A percentile compares a stretch with the other conserved stretches of the same genome.
phyloP scores from a whole-genome alignment of 2,888 invertebrate species.

The Caenorhabditis sp. region DNA sequence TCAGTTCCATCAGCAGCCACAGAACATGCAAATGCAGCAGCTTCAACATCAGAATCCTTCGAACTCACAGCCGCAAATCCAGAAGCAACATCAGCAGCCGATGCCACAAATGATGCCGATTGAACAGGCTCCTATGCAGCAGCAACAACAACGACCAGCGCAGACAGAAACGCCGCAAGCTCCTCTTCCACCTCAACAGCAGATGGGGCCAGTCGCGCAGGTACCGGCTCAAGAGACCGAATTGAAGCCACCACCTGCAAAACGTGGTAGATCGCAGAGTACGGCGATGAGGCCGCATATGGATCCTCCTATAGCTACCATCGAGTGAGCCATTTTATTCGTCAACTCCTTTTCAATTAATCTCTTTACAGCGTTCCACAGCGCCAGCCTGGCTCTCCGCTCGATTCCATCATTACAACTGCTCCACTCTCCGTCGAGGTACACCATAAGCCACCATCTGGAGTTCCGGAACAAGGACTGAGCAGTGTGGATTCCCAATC shows the following conservation, averaged over 20 bases:
- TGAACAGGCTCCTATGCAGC: neutral
- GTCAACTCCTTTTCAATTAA: too few species aligned
- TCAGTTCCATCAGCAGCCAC: too few species aligned
- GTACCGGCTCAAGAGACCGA: neutral
- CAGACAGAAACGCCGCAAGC: neutral
- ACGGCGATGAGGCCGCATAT: neutral
- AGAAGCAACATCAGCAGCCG: neutral
- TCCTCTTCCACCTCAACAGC: too few species aligned
- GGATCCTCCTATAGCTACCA: neutral
- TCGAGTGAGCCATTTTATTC: too few species aligned
- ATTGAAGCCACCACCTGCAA: neutral
- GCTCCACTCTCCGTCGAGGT: constrained; percentile 45
- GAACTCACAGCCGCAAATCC: neutral
- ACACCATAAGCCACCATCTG: neutral
- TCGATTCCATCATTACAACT: constrained; percentile 61
- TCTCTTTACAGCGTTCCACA: neutral
- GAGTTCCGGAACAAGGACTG: neutral
- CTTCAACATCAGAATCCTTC: too few species aligned
- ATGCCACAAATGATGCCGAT: neutral
- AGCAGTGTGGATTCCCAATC: constrained; percentile 11
- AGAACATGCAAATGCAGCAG: too few species aligned
- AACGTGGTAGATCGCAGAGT: constrained; percentile 5
- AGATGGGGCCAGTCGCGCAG: too few species aligned
- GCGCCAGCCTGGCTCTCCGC: constrained; percentile 24
- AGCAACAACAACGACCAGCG: neutral